Percentiles rank a stretch among this genome's conserved stretches.
Conservation (phyloP, 2,797 vertebrate genomes). For the Thunnus albacares region DNA sequence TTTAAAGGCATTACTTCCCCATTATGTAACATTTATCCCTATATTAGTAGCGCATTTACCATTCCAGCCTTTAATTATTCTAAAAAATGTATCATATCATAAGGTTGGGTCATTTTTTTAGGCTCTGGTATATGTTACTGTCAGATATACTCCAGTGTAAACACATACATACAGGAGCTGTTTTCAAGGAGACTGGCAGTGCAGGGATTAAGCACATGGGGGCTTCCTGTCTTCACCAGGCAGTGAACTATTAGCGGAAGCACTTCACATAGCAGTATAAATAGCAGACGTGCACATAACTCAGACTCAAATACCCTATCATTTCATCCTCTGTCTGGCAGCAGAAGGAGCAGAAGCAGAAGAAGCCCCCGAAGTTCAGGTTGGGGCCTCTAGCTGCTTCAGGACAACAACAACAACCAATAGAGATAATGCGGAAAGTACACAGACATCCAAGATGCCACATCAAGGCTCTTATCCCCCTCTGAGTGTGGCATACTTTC, state of each 20-base stretch:
- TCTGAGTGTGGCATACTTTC: slow-evolving; percentile 32
- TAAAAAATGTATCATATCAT: background rate
- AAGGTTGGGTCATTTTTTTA: background rate
- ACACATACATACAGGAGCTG: slow-evolving; percentile 17
- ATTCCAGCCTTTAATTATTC: background rate
- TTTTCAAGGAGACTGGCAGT: slow-evolving; percentile 40
- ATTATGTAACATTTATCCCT: background rate
- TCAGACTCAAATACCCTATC: slow-evolving; percentile 71
- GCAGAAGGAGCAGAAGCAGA: slow-evolving; percentile 24
- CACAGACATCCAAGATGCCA: slow-evolving; percentile 13
- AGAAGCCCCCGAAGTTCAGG: slow-evolving; percentile 41
- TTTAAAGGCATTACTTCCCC: background rate
- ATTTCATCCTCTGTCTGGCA: slow-evolving; percentile 62
- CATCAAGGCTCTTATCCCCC: background rate
- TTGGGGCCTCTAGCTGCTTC: slow-evolving; percentile 16
- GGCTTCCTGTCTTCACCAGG: slow-evolving; percentile 71
- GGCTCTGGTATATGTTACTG: background rate
- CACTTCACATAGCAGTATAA: slow-evolving; percentile 76
- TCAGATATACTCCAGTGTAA: background rate
- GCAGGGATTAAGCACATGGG: slow-evolving; percentile 47
- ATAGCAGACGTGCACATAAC: slow-evolving; percentile 79
- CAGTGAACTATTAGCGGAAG: slow-evolving; percentile 74
- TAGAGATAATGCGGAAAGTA: slow-evolving; percentile 15
- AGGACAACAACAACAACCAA: slow-evolving; percentile 34
- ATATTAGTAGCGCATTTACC: background rate